A percentile compares a stretch with the other conserved stretches of the same genome.
phyloP scores from a whole-genome alignment of 1,140 invertebrate genomes.

The Musca domestica region DNA sequence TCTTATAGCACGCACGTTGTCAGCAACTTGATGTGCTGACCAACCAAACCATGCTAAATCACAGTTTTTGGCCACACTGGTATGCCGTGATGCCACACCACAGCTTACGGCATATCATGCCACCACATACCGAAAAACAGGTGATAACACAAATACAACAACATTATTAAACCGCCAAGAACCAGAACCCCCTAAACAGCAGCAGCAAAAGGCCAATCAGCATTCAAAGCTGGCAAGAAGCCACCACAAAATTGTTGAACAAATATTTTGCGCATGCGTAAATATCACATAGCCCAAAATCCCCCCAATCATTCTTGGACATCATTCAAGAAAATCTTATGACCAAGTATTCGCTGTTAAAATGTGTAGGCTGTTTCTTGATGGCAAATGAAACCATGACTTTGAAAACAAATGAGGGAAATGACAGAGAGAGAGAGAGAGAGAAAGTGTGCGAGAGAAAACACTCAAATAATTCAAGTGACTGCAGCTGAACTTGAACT shows the following conservation, averaged over 20 bases:
- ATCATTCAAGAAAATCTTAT: too few relatives aligned
- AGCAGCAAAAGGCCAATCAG: background rate
- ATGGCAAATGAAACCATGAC: too few relatives aligned
- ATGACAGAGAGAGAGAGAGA: too few relatives aligned
- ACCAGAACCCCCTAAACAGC: background rate
- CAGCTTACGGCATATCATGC: too few relatives aligned
- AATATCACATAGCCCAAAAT: conserved; percentile 6
- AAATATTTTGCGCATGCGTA: conserved; percentile 11
- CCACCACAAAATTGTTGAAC: too few relatives aligned
- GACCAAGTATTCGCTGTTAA: too few relatives aligned
- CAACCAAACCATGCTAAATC: background rate
- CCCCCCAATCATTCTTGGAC: too few relatives aligned
- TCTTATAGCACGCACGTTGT: background rate
- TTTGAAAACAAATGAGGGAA: too few relatives aligned
- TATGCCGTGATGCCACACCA: background rate
- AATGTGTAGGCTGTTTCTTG: too few relatives aligned
- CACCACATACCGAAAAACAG: conserved; percentile 20
- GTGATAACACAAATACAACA: conserved; percentile 18
- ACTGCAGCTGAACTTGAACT: conserved; percentile 22
- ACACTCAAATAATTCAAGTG: background rate
- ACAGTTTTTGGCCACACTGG: background rate
- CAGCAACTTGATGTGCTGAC: conserved; percentile 7
- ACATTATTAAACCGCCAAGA: conserved; percentile 2
- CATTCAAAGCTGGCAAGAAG: too few relatives aligned
- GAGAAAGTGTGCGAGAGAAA: too few relatives aligned